phyloP scores from a whole-genome alignment of 2,888 invertebrate species.

The Macrophya alboannulata region DNA sequence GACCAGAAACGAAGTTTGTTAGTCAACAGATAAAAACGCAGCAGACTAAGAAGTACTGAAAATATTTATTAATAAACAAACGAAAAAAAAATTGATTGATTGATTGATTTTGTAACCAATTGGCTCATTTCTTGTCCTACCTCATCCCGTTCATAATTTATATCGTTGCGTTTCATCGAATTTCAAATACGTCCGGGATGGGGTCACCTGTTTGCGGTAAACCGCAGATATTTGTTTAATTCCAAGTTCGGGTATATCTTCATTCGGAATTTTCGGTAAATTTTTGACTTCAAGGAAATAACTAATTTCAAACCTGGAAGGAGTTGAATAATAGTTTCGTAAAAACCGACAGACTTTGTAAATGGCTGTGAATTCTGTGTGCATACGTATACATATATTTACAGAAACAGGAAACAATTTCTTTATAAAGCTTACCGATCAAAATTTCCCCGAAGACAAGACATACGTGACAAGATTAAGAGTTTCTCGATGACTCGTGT shows the following conservation, averaged over 20 bases:
- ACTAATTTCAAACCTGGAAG: not conserved
- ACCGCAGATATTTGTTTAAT: not conserved
- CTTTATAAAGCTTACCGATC: no score
- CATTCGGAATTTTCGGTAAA: not conserved
- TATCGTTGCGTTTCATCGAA: not conserved
- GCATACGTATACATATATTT: no score
- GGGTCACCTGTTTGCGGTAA: not conserved
- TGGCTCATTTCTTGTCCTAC: not conserved
- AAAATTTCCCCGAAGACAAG: no score
- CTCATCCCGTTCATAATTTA: not conserved
- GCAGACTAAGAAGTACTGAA: constrained; percentile 50
- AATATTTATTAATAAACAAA: constrained; percentile 6
- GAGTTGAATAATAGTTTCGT: not conserved
- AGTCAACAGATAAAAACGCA: constrained; percentile 48
- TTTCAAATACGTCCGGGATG: not conserved
- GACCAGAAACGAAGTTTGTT: constrained; percentile 41
- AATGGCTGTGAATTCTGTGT: not conserved
- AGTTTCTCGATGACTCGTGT: not conserved
- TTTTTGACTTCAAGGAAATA: not conserved
- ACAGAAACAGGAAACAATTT: no score
- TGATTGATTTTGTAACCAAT: constrained; percentile 25
- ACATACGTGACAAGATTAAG: not conserved
- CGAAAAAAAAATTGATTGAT: constrained; percentile 17
- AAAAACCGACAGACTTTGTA: not conserved
- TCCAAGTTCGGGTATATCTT: constrained; percentile 19